Evolutionary conservation across 92 coral and sea anemone species (phyloP).

Genomic region (Paramuricea clavata): DNA sequence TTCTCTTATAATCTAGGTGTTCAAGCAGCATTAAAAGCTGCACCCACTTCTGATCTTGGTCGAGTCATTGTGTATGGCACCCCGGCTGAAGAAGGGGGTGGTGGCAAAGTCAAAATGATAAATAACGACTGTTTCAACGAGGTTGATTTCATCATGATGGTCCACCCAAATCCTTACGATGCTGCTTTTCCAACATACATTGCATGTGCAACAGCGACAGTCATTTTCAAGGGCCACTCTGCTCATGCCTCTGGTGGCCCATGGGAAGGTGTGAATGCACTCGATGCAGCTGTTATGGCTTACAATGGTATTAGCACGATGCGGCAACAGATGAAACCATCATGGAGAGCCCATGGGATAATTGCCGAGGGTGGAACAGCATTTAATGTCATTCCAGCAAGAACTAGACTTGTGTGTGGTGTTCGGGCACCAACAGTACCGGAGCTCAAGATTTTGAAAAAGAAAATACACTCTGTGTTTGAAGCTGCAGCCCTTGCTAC

Average conservation of each 20-base stretch:
- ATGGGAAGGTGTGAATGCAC: slow-evolving; percentile 94
- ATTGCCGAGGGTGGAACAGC: slow-evolving; percentile 88
- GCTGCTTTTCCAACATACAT: slow-evolving; percentile 76
- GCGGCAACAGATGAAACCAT: slow-evolving; percentile 94
- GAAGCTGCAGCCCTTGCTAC: slow-evolving; percentile 88
- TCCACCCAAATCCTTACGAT: slow-evolving; percentile 88
- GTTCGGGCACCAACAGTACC: slow-evolving; percentile 80
- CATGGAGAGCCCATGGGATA: slow-evolving; percentile 94
- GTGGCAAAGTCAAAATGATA: slow-evolving; percentile 92
- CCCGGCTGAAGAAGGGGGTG: slow-evolving; percentile 96
- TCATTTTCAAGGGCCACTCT: slow-evolving; percentile 77
- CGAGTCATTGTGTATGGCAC: slow-evolving; percentile 90
- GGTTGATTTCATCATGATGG: slow-evolving; percentile 93
- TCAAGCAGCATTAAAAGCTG: slow-evolving; percentile 86
- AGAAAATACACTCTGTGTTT: slow-evolving; percentile 77
- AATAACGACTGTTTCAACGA: slow-evolving; percentile 88
- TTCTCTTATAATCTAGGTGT: slow-evolving; percentile 62
- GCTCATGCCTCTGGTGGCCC: slow-evolving; percentile 96
- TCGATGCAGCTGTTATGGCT: slow-evolving; percentile 95
- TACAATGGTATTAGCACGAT: slow-evolving; percentile 83
- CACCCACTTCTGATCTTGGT: slow-evolving; percentile 68
- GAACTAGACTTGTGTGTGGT: slow-evolving; percentile 70
- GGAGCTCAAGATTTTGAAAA: slow-evolving; percentile 72
- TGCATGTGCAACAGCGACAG: slow-evolving; percentile 70
- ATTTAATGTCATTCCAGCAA: slow-evolving; percentile 89